Base-by-base conservation (phyloP, 2,797 vertebrate genomes). In the Chiroxiphia lanceolata region DNA sequence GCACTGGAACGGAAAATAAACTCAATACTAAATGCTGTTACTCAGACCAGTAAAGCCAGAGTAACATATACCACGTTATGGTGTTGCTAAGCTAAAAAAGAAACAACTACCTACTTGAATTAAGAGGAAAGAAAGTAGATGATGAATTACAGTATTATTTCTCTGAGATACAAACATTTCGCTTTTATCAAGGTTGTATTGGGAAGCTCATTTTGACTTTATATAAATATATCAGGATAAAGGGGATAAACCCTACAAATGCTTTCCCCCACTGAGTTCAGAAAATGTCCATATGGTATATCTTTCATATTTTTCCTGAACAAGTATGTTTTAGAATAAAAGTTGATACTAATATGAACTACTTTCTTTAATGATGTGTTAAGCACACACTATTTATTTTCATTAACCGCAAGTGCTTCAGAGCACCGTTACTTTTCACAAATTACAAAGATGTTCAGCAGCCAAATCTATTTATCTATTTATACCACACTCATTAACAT, bases 401-500 rank as follows among this genome's bases (percentile, higher is more conserved):
- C 85, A 91, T 94, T 94, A 95, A 77, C 63, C 34, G 33, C 63
- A 56, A 77, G 68, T 45, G 26, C 56, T 86, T 91, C 51, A 79
- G 69, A 95, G 77, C 47, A 87, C 65, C 48, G 29, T 81, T 74
- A 86, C 36, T 88, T 67, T 51, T 44, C 64, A 72, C 53, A 95
- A 92, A 87, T 96, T 96, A 70, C 61, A 87, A 93, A 95, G 91
- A 79, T 22, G 27, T 83, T 97, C 89, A 77, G 68, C 60, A 79
- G 91, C 89, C 68, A 96, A 89, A 97, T 94, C 85, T 96, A 91
- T 97, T 89, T 94, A 77, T 81, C 89, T 91, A 65, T 89, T 94
- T 93, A 93, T 72, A 60, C 34, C 69, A 76, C 17, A 26, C 29
- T 88, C 70, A 87, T 90, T 96, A 95, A 36, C 64, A 82, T 33